Conservation (phyloP, 2,113 vertebrate species). For the Pterocles orientalis region DNA sequence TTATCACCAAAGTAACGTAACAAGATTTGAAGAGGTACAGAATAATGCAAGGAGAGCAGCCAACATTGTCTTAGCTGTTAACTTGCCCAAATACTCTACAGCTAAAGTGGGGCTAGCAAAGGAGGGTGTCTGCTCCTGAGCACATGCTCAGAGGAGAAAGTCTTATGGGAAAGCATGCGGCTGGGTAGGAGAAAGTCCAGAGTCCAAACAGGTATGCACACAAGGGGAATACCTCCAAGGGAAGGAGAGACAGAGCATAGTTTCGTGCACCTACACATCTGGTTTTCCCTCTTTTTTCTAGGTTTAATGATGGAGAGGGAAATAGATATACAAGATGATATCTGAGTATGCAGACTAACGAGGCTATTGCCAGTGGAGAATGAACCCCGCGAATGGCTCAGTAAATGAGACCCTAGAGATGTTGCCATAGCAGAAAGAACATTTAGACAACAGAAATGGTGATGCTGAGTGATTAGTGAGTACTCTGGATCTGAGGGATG, state of each 20-base stretch:
- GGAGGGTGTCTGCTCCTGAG: neutral
- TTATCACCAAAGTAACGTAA: constrained; percentile 46
- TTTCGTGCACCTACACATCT: neutral
- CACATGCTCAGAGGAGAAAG: neutral
- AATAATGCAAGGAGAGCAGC: constrained; percentile 11
- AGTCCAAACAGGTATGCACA: neutral
- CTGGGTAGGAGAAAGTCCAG: neutral
- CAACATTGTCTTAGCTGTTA: neutral
- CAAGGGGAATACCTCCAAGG: neutral
- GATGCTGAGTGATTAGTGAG: neutral
- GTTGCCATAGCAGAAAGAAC: neutral
- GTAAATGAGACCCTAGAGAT: neutral
- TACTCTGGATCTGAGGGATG: neutral
- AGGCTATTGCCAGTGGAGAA: neutral
- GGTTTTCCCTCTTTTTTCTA: neutral
- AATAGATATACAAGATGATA: neutral
- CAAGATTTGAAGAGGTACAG: constrained; percentile 26
- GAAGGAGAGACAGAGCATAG: neutral
- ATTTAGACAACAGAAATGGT: neutral
- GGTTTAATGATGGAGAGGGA: neutral
- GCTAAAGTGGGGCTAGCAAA: neutral
- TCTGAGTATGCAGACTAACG: neutral
- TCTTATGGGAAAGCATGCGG: neutral
- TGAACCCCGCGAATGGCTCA: rapidly evolving
- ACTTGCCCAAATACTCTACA: neutral